Evolutionary conservation across 2,113 vertebrate genomes (phyloP), one percentile per base, ranked within the genome.

Genomic region (Dryoscopus gambensis): DNA sequence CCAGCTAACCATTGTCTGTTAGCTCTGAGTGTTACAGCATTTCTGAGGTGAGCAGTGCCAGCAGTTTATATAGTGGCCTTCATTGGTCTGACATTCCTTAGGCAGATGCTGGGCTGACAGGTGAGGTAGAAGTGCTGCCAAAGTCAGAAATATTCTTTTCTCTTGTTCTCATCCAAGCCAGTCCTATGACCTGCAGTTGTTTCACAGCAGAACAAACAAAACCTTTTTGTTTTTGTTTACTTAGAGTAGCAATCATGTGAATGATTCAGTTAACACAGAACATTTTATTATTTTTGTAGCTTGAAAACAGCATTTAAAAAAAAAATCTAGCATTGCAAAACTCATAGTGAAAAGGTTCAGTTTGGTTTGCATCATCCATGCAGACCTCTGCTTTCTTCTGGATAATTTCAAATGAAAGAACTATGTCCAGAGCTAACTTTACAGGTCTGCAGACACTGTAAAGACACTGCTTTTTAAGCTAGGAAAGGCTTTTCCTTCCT

Each of bases 161-260:
- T 78, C 47, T 47, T 47, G 18, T 33, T 94, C 53, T 94, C 35
- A 56, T 93, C 78, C 86, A 86, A 64, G 31, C 55, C 83, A 85
- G 81, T 87, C 73, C 67, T 67, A 21, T 79, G 93, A 89, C 84
- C 77, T 87, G 49, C 76, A 81, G 71, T 92, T 90, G 90, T 95
- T 96, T 95, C 63, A 74, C 69, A 90, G 89, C n/a, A 83, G 52
- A 95, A 49, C 35, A 92, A 97, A 95, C 91, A 96, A 94, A 96
- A 88, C 39, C 20, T 74, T 80, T 94, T 89, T 90, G 49, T 17
- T 90, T 89, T 89, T 93, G 42, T 64, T 96, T 97, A 65, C 71
- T 96, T 91, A 86, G 86, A 68, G 70, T n/a, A 84, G 69, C 35
- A 79, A 62, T 90, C 73, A 69, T 46, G 55, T 93, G 95, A 94